Percentiles rank a stretch among this genome's conserved stretches.
phyloP scores from a whole-genome alignment of 2,113 vertebrate genomes.

The Manacus vitellinus region DNA sequence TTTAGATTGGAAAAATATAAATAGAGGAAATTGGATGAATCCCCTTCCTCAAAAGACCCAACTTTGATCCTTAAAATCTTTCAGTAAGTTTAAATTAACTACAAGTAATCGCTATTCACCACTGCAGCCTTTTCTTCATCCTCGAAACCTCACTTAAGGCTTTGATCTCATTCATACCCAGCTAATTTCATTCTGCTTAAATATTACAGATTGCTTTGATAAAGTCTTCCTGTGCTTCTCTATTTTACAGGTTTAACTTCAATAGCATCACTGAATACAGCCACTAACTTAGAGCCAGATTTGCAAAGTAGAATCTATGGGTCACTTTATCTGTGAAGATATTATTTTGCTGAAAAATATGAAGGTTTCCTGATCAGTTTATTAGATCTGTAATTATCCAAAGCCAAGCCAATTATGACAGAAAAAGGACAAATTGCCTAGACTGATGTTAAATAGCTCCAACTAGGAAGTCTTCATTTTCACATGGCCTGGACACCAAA shows the following conservation, averaged over 20 bases:
- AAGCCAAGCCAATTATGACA: not conserved
- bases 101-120: conserved; percentile 23
- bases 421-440: not conserved
- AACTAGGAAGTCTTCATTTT: not conserved
- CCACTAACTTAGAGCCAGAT: not conserved
- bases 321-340: not conserved
- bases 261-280: not conserved
- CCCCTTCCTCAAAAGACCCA: conserved; percentile 22
- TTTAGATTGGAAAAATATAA: conserved; percentile 32
- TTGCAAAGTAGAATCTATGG: not conserved
- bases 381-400: conserved; percentile 9
- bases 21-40: conserved; percentile 39
- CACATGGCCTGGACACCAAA: not conserved
- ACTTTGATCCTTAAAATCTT: conserved; percentile 52
- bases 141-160: not conserved
- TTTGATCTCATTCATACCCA: conserved; percentile 51
- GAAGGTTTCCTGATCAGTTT: conserved; percentile 15
- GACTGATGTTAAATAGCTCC: not conserved
- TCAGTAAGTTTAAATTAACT: conserved; percentile 53
- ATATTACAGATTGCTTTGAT: conserved; percentile 26
- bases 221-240: not conserved
- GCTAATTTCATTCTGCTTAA: conserved; percentile 39
- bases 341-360: not conserved
- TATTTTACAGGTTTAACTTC: not conserved
- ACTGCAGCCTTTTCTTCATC: conserved; percentile 35